phyloP scores from a whole-genome alignment of 1,140 invertebrate genomes.

The Drosophila serrata region DNA sequence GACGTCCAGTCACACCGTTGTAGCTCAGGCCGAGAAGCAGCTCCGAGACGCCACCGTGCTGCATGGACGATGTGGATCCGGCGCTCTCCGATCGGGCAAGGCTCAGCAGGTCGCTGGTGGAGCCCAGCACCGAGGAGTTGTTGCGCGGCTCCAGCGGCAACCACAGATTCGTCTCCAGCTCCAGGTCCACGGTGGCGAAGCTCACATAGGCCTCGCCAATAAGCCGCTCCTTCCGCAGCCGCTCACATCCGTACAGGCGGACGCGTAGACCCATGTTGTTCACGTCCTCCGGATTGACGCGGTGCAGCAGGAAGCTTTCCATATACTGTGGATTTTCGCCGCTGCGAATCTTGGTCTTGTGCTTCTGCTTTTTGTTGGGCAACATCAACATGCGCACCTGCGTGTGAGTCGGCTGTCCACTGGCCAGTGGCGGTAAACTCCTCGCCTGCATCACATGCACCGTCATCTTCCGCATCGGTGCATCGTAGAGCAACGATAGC shows the following conservation, averaged over 20 bases:
- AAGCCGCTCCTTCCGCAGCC: slow-evolving; percentile 95
- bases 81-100: slow-evolving; percentile 96
- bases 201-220: slow-evolving; percentile 96
- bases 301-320: slow-evolving; percentile 95
- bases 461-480: slow-evolving; percentile 95
- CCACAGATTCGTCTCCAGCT: slow-evolving; percentile 95
- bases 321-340: slow-evolving; percentile 96
- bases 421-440: slow-evolving; percentile 91
- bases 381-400: slow-evolving; percentile 94
- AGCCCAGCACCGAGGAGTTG: slow-evolving; percentile 89
- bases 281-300: slow-evolving; percentile 97
- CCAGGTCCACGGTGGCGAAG: slow-evolving; percentile 94
- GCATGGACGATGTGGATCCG: slow-evolving; percentile 96
- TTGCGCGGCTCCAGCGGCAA: slow-evolving; percentile 93
- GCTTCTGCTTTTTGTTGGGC: slow-evolving; percentile 96
- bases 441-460: slow-evolving; percentile 95
- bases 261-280: slow-evolving; percentile 95
- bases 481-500: slow-evolving; percentile 95
- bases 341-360: slow-evolving; percentile 95
- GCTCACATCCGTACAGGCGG: slow-evolving; percentile 95
- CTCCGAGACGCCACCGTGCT: slow-evolving; percentile 95
- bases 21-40: slow-evolving; percentile 95
- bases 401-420: slow-evolving; percentile 91
- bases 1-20: slow-evolving; percentile 95
- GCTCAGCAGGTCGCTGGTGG: slow-evolving; percentile 89